These are phyloP conservation scores for Cacatua alba DNA, from an alignment of 2,113 vertebrate genomes.

Conservation along the genomic window DNA sequence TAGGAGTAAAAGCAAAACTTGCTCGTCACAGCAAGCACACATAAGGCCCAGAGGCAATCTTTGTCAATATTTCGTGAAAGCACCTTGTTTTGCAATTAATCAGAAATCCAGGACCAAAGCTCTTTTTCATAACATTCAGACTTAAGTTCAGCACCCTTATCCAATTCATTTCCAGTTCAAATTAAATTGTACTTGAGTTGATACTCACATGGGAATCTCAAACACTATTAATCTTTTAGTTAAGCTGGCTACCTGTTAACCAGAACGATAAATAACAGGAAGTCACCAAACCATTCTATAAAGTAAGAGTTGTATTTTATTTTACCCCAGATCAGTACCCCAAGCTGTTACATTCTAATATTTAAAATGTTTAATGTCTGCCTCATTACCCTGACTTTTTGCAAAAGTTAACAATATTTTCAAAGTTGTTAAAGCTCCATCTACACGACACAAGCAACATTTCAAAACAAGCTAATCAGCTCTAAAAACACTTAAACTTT, in stretches of 20 bases:
- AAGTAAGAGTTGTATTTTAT: neutral
- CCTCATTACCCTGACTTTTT: neutral
- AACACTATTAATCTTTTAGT: slow-evolving; percentile 17
- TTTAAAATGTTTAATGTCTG: neutral
- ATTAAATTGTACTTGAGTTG: slow-evolving; percentile 3
- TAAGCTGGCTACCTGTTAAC: neutral
- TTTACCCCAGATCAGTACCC: neutral
- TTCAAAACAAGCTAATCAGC: neutral
- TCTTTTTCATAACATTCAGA: neutral
- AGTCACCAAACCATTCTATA: neutral
- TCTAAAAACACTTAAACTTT: neutral
- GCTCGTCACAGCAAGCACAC: neutral
- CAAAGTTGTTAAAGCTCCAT: neutral
- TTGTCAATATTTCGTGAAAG: neutral
- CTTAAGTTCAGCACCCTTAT: neutral
- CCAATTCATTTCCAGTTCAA: slow-evolving; percentile 22
- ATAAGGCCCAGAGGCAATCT: neutral
- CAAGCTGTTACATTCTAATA: neutral
- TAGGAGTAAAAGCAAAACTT: neutral
- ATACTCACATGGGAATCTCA: neutral
- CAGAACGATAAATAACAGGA: neutral
- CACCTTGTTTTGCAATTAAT: neutral
- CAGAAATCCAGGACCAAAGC: neutral
- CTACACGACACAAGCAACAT: rapidly evolving
- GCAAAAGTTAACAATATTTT: neutral